Evolutionary conservation across 2,888 invertebrate species (phyloP).

Genomic region (Euplexia lucipara): DNA sequence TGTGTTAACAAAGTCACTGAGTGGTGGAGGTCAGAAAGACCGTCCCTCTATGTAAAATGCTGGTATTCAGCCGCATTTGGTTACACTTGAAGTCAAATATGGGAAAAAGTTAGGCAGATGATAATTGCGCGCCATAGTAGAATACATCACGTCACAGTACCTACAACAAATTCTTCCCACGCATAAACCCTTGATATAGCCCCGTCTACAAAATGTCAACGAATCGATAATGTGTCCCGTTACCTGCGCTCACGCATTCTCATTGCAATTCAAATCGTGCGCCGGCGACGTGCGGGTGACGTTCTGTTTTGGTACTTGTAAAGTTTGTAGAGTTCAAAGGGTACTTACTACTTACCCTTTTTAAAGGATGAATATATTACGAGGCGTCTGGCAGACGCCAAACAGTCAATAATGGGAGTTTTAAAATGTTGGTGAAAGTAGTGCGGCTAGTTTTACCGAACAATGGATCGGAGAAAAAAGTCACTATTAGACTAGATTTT

Average conservation of each 20-base stretch:
- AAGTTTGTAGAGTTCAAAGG: constrained; percentile 34
- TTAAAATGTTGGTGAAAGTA: background rate
- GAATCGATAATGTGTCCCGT: constrained; percentile 70
- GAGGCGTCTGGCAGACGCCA: background rate
- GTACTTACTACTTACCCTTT: background rate
- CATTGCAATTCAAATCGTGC: constrained; percentile 73
- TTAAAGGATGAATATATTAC: background rate
- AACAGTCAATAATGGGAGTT: background rate
- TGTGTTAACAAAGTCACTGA: too few relatives aligned
- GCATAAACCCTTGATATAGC: constrained; percentile 40
- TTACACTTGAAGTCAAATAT: too few relatives aligned
- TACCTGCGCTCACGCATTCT: constrained; percentile 67
- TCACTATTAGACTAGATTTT: too few relatives aligned
- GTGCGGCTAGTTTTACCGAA: background rate
- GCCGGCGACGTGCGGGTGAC: constrained; percentile 40
- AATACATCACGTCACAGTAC: background rate
- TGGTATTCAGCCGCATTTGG: too few relatives aligned
- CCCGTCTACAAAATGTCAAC: constrained; percentile 61
- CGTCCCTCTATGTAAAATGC: too few relatives aligned
- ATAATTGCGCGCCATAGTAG: too few relatives aligned
- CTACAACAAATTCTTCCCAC: constrained; percentile 47
- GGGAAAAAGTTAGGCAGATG: too few relatives aligned
- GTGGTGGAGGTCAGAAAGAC: too few relatives aligned
- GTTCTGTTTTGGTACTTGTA: constrained; percentile 47
- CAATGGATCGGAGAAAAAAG: background rate